Evolutionary conservation across 1,140 invertebrate species (phyloP), one percentile per base, ranked within the genome.

Genomic region (Drosophila arizonae): DNA sequence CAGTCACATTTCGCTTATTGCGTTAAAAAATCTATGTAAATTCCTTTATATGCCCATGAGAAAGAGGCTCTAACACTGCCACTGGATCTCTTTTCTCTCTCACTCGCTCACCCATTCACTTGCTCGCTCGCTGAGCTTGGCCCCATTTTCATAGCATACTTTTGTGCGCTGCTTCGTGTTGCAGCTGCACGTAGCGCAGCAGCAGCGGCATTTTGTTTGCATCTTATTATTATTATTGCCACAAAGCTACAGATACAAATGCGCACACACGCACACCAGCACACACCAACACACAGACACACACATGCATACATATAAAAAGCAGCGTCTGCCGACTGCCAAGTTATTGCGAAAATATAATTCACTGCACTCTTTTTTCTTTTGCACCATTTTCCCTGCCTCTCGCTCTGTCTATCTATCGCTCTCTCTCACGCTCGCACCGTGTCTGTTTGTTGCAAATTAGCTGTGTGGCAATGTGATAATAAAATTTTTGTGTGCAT

Each of bases 271-370:
- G 74, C 65, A 64, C 39, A 58, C 11, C 67, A 51, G 56, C 33
- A 74, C 61, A 66, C 41, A 73, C 26, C 17, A 17, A 68, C 17
- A 17, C 17, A 17, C 36, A 58, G 17, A 17, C 17, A 73, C 33
- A 68, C 50, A 72, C 56, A 33, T 9, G 72, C 66, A 64, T 39
- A 58, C 39, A 58, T 56, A 43, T 9, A 15, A 36, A 52, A 72
- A 54, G 55, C 39, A 41, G 33, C 43, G 71, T 73, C 71, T 72
- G 63, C 54, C 65, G 69, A 68, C 81, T 77, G 81, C 78, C 75
- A 78, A 85, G 78, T 81, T 85, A 85, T 87, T 85, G 81, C 85
- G 81, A 75, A 85, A 81, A 85, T 87, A 85, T 86, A 85, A 85
- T 85, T 87, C 82, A 86, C 70, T 78, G 73, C 65, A 65, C 62